Evolutionary conservation across 2,113 vertebrate genomes (phyloP), one percentile per base, ranked within the genome.

Genomic region (Gavialis gangeticus): DNA sequence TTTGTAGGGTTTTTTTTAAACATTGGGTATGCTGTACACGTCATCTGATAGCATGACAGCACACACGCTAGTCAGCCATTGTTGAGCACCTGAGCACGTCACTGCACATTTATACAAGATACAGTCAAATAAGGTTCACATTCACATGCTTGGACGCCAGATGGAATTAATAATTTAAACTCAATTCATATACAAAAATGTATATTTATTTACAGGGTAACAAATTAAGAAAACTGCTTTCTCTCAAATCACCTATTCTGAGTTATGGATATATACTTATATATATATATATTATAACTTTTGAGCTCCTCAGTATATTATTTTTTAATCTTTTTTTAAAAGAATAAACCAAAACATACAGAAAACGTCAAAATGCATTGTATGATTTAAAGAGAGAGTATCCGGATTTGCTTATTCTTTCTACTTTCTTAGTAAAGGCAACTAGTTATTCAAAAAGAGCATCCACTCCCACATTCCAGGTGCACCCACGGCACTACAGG

Each of bases 201-300:
- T 95, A 95, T 98, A 98, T 95, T 96, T 99, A 99, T 99, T 98
- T 99, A 99, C 99, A 99, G 96, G 96, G 94, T 98, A 98, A 98
- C 94, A 97, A 98, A 98, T 98, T 98, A 99, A 98, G 94, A 97
- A 98, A 98, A 98, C 87, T 64, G 96, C 97, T 99, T 98, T 98
- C 46, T 83, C 97, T 98, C 98, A 96, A 93, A 96, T 98, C 37
- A 97, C 95, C 92, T 98, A 96, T 73, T 98, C 97, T 95, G 96
- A 98, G 91, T 97, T 96, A 96, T 97, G 97, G 95, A 97, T 96
- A 97, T 89, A 90, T 97, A 93, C 95, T 95, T 90, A 82, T 90
- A 86, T 84, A 85, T 96, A 91, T 96, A 90, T 97, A 97, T 96
- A 93, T 90, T 90, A 93, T 97, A 93, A 82, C 79, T 97, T 98